phyloP scores from a whole-genome alignment of 1,140 invertebrate genomes.

The Scaptodrosophila lebanonensis region DNA sequence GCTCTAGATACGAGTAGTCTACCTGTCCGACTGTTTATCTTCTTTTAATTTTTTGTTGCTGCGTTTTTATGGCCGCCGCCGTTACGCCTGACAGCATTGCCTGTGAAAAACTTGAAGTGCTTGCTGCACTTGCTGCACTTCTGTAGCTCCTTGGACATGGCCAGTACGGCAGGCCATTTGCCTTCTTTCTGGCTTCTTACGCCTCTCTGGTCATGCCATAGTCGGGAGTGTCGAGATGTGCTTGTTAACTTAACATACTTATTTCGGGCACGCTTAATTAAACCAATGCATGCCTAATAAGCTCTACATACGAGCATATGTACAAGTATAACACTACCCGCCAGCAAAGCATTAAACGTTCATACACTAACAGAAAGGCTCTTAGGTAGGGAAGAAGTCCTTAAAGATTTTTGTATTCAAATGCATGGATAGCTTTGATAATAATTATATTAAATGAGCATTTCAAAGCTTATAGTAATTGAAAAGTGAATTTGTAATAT shows the following conservation, averaged over 20 bases:
- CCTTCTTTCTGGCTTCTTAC: conserved; percentile 10
- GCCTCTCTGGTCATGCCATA: no score
- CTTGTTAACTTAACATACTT: background rate
- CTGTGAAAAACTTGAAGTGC: conserved; percentile 40
- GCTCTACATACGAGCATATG: conserved; percentile 13
- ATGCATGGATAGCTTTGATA: no score
- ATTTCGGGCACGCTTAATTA: conserved; percentile 42
- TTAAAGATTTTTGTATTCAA: no score
- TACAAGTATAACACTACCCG: conserved; percentile 4
- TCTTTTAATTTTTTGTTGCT: no score
- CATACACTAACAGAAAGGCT: conserved; percentile 35
- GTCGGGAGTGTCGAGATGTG: conserved; percentile 5
- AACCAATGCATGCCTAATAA: conserved; percentile 44
- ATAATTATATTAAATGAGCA: no score
- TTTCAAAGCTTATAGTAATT: no score
- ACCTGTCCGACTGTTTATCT: no score
- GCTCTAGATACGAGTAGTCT: no score
- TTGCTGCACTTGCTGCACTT: conserved; percentile 7
- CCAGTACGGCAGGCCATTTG: no score
- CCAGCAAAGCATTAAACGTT: conserved; percentile 33
- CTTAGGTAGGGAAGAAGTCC: no score
- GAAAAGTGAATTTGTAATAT: no score
- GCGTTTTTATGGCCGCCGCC: conserved; percentile 1
- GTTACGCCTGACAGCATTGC: conserved; percentile 55
- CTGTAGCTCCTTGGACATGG: no score